Conservation (phyloP, 2,888 invertebrate species). For the Chydorus sphaericus region DNA sequence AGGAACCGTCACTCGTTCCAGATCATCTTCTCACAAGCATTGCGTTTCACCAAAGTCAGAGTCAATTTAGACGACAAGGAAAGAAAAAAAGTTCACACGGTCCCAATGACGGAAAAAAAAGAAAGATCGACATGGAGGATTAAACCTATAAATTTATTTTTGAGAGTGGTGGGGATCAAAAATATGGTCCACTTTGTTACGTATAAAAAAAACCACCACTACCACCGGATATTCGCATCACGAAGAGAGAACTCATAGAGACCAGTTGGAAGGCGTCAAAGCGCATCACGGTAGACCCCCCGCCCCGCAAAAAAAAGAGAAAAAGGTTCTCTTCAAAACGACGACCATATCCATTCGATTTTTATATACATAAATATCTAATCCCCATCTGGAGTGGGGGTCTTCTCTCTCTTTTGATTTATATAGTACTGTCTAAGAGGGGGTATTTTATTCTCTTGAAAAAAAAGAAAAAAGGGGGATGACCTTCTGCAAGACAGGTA, state of each 20-base stretch:
- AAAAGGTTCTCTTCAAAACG: no score
- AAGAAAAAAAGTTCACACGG: not conserved
- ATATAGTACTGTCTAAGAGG: not conserved
- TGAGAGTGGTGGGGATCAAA: not conserved
- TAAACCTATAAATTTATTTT: not conserved
- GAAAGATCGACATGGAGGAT: slow-evolving; percentile 3
- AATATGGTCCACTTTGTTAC: not conserved
- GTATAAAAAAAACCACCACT: not conserved
- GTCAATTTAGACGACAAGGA: not conserved
- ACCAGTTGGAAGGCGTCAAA: slow-evolving; percentile 5
- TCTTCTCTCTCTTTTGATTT: not conserved
- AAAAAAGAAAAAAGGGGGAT: not conserved
- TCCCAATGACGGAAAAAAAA: not conserved
- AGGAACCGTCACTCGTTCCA: no score
- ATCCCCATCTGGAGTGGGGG: not conserved
- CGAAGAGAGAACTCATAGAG: not conserved
- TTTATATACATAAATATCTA: not conserved
- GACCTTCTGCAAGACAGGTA: no score
- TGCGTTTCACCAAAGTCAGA: no score
- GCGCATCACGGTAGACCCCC: slow-evolving; percentile 4
- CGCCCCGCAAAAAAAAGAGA: no score
- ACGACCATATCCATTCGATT: no score
- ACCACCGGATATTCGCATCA: slow-evolving; percentile 2
- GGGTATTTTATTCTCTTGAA: not conserved
- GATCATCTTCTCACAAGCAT: no score